These are phyloP conservation scores for Oncorhynchus keta DNA, from an alignment of 2,113 vertebrate species.

Conservation along the genomic window DNA sequence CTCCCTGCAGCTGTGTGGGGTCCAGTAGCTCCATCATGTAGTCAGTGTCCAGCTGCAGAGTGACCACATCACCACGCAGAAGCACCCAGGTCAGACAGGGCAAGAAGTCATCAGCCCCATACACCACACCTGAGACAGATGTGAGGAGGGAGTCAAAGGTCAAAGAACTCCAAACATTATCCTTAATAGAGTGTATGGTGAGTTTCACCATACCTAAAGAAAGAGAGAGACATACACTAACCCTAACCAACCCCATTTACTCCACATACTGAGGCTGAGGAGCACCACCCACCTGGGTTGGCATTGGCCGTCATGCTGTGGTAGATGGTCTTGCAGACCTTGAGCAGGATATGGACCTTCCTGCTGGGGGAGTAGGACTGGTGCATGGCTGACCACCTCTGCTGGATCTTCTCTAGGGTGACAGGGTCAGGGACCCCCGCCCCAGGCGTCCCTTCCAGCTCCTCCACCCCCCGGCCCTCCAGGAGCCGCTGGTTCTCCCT, in stretches of 20 bases:
- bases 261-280: neutral
- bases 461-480: slow-evolving; percentile 50
- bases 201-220: neutral
- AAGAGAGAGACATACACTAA: neutral
- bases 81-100: slow-evolving; percentile 85
- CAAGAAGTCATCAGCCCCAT: slow-evolving; percentile 86
- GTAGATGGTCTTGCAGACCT: slow-evolving; percentile 84
- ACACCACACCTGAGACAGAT: slow-evolving; percentile 66
- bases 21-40: slow-evolving; percentile 92
- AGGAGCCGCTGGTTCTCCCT: slow-evolving; percentile 61
- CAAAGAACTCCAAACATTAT: neutral
- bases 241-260: slow-evolving; percentile 2
- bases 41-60: slow-evolving; percentile 83
- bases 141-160: neutral
- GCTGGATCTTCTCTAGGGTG: slow-evolving; percentile 76
- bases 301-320: slow-evolving; percentile 76
- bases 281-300: slow-evolving; percentile 60
- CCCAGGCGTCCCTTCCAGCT: slow-evolving; percentile 62
- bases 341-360: slow-evolving; percentile 81
- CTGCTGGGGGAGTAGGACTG: slow-evolving; percentile 80
- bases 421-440: slow-evolving; percentile 69
- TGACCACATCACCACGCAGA: slow-evolving; percentile 76
- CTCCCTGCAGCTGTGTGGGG: slow-evolving; percentile 82
- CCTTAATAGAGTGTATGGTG: neutral
- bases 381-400: slow-evolving; percentile 75